Evolutionary conservation across 2,888 invertebrate genomes (phyloP).

Genomic region (Zhengitettix transpicula): DNA sequence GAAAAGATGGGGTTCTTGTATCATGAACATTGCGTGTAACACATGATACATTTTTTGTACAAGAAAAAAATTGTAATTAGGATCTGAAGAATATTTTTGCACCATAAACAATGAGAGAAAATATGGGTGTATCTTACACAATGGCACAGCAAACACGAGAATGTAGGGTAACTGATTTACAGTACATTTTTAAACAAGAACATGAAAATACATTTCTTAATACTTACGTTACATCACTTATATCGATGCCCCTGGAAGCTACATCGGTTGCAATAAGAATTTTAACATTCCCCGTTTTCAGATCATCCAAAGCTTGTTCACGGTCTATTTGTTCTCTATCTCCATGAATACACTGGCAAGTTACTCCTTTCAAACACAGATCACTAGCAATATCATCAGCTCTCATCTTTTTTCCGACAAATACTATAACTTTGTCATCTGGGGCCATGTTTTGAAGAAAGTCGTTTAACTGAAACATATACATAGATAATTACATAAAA

Average conservation of each 20-base stretch:
- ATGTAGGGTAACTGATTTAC: too few species aligned
- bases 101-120: too few species aligned
- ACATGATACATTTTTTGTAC: too few species aligned
- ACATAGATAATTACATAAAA: too few species aligned
- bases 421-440: constrained; percentile 75
- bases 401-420: constrained; percentile 71
- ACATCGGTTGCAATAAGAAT: constrained; percentile 91
- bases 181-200: neutral
- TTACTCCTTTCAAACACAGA: constrained; percentile 47
- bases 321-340: constrained; percentile 61
- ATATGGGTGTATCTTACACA: too few species aligned
- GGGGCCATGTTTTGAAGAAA: constrained; percentile 53
- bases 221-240: constrained; percentile 60
- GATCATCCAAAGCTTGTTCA: constrained; percentile 69
- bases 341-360: constrained; percentile 74
- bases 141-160: too few species aligned
- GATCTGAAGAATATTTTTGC: too few species aligned
- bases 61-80: too few species aligned
- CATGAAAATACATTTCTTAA: neutral
- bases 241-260: constrained; percentile 86
- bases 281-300: constrained; percentile 58
- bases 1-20: too few species aligned
- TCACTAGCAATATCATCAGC: constrained; percentile 75
- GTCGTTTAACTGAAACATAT: constrained; percentile 35
- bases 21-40: too few species aligned